Evolutionary conservation across 2,113 vertebrate species (phyloP), one percentile per base, ranked within the genome.

Genomic region (Numida meleagris): DNA sequence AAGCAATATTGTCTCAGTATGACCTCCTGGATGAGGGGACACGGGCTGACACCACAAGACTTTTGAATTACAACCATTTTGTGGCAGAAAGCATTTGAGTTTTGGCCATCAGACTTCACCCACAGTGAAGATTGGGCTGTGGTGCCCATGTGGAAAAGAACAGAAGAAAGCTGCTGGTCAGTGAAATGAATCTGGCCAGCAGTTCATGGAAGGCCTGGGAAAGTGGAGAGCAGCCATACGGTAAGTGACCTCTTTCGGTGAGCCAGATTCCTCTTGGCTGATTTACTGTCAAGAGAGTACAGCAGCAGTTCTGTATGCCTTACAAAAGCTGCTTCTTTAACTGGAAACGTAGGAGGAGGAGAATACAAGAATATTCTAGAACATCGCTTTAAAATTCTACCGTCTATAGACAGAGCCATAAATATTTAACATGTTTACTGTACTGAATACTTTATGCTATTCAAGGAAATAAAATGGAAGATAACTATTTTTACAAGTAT

Each of bases 351-450:
- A 71, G 55, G 24, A 58, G 68, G 45, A 86, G 31, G 7, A 23
- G 6, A 88, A 59, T 68, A 29, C 33, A 78, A 87, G 61, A 3
- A 81, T 20, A 88, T 20, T 63, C 55, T n/a, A 67, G 23, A 86
- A 57, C 12, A 72, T 4, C 11, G 29, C 59, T 68, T 70, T 12
- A 79, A 89, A 67, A 7, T 1, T 6, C 53, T 73, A 42, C 29
- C 10, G 75, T 36, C 29, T 50, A 25, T 12, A 90, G 46, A 57
- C 20, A 86, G 17, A 78, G 3, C 1, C 53, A 68, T 70, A 90
- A 89, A 85, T 40, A 90, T 45, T 79, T 63, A 72, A 67, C 18
- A 46, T 27, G 34, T 82, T 90, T 88, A 81, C n/a, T 48, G 17
- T 31, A 57, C n/a, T 38, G 21, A 70, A 71, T 53, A 33, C 4